These are phyloP conservation scores for Ephydatia muelleri DNA, from an alignment of 37 sponge, comb jelly and placozoan species.

Conservation along the genomic window DNA sequence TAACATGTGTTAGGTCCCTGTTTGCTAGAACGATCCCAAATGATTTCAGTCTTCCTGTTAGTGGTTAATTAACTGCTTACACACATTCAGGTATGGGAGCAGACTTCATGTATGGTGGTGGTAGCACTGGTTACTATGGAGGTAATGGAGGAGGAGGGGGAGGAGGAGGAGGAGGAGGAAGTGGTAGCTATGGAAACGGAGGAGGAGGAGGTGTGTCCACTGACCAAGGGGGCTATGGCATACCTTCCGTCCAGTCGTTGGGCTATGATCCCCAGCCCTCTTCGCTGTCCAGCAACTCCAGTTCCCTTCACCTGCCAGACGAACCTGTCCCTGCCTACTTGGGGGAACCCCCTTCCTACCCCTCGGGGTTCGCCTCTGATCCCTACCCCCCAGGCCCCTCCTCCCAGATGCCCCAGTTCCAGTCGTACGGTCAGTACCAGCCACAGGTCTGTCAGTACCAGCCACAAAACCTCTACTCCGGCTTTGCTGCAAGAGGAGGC, in stretches of 20 bases:
- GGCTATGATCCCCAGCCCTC: background rate
- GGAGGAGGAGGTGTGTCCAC: background rate
- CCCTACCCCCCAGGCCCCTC: background rate
- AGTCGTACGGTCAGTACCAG: background rate
- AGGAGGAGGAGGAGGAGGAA: background rate
- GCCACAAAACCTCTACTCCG: background rate
- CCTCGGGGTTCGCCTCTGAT: background rate
- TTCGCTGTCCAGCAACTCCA: background rate
- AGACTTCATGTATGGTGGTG: background rate
- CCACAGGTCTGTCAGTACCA: background rate
- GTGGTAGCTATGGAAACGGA: background rate
- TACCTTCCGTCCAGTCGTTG: background rate
- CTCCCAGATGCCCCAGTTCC: background rate
- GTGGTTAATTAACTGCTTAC: background rate
- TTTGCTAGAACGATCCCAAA: no score
- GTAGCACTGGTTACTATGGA: conserved; percentile 2
- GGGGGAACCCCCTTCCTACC: conserved; percentile 2
- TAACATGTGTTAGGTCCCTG: no score
- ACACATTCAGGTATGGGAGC: background rate
- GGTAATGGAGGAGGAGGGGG: conserved; percentile 1
- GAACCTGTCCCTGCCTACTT: background rate
- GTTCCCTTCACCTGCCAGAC: background rate
- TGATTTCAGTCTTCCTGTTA: no score
- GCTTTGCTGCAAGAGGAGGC: background rate
- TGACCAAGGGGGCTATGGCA: background rate